A percentile compares a stretch with the other conserved stretches of the same genome.
phyloP scores from a whole-genome alignment of 92 coral and sea anemone species.

The Umimayanthus chanpuru region DNA sequence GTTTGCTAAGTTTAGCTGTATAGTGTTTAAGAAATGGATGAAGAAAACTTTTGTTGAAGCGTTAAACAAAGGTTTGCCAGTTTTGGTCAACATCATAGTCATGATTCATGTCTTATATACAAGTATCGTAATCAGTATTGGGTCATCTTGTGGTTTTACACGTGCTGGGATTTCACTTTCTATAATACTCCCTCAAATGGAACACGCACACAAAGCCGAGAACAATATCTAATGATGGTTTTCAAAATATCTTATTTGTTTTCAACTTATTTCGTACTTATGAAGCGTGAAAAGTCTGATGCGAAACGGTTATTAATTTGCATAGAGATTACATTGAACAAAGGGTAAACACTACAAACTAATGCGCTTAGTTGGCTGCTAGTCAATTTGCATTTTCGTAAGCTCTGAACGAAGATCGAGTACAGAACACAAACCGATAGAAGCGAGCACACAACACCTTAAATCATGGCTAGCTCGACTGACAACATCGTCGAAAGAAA shows the following conservation, averaged over 20 bases:
- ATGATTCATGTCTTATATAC: neutral
- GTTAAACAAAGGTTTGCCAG: too few species aligned
- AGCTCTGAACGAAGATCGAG: neutral
- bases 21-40: too few species aligned
- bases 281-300: constrained; percentile 21
- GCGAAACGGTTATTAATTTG: constrained; percentile 17
- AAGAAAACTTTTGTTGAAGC: too few species aligned
- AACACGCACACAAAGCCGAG: neutral
- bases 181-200: neutral
- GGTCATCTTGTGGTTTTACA: neutral
- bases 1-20: too few species aligned
- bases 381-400: constrained; percentile 28
- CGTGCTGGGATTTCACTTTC: neutral
- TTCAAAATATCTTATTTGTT: neutral
- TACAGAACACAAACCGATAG: neutral
- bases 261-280: neutral
- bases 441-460: neutral
- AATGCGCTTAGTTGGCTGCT: neutral
- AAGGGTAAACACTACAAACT: neutral
- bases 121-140: too few species aligned
- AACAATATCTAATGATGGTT: neutral
- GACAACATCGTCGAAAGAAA: neutral
- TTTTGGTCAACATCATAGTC: too few species aligned
- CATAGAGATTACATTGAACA: constrained; percentile 14
- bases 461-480: constrained; percentile 43